Evolutionary conservation across 2,888 invertebrate genomes (phyloP), one percentile per base, ranked within the genome.

Genomic region (Aleiodes alternator): DNA sequence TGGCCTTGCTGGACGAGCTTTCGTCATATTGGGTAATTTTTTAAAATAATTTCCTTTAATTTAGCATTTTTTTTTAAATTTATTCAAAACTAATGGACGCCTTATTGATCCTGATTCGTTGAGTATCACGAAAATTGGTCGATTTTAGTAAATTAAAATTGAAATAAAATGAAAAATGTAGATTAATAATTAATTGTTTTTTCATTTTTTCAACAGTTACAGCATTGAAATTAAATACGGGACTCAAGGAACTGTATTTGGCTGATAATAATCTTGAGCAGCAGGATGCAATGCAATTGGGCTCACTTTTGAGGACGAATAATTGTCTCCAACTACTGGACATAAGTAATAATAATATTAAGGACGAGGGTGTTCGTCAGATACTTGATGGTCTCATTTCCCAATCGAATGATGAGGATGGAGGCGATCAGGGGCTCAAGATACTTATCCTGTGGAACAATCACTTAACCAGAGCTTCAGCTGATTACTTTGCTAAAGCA

Each of bases 361-460:
- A 95, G 93, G 95, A 96, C 87, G 91, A 91, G 16, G 97, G 97
- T 0, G 91, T 94, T 68, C 92, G 91, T 4, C 93, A 94, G 86
- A 90, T 97, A 61, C 93, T 95, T 57, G 94, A 94, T 76, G 96
- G 96, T 3, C 87, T 97, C 59, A 92, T 92, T 31, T 93, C 94
- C 82, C 95, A 96, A 86, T 92, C 93, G 3, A 84, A 88, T 74
- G 82, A 91, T 90, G 72, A 90, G 90, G 80, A 87, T 90, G 84
- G 92, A 84, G 4, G 31, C 31, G 31, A 11, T 11, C 91, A 93
- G 85, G 93, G 94, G 0, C 89, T 95, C 7, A 92, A 91, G 14
- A 95, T 95, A n/a, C 91, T 97, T 23, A 94, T 96, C 48, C 88
- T 97, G 43, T 97, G 96, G 96, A 96, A 96, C 90, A 97, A 97